These are phyloP conservation scores for Dufourea novaeangliae DNA, from an alignment of 1,140 invertebrate genomes.

Conservation along the genomic window DNA sequence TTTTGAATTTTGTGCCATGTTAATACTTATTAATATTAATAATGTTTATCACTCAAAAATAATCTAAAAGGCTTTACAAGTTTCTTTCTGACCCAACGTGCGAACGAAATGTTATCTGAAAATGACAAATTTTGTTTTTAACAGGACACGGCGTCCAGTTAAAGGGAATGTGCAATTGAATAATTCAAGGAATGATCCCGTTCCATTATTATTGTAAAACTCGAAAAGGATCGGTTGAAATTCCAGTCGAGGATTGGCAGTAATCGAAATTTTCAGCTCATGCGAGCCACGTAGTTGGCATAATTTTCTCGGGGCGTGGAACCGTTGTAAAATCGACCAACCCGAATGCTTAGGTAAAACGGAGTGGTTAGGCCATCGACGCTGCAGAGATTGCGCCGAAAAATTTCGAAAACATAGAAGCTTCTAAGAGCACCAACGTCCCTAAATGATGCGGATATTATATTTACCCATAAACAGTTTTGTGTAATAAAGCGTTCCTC, in stretches of 20 bases:
- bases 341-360: constrained; percentile 6
- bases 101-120: too few relatives aligned
- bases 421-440: not conserved
- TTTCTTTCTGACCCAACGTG: too few relatives aligned
- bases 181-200: not conserved
- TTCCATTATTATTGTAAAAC: not conserved
- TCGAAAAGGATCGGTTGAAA: constrained; percentile 3
- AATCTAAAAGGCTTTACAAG: too few relatives aligned
- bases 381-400: constrained; percentile 8
- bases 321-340: constrained; percentile 12
- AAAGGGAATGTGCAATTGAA: not conserved
- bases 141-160: not conserved
- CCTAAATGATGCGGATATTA: not conserved
- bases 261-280: constrained; percentile 6
- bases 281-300: constrained; percentile 8
- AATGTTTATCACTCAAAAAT: too few relatives aligned
- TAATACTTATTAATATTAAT: too few relatives aligned
- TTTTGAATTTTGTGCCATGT: too few relatives aligned
- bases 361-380: not conserved
- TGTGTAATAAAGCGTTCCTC: not conserved
- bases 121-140: too few relatives aligned
- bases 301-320: not conserved
- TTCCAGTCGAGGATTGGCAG: not conserved
- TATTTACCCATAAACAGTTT: not conserved
- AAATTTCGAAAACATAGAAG: constrained; percentile 12